phyloP scores from a whole-genome alignment of 2,113 vertebrate species.

The Calypte anna region DNA sequence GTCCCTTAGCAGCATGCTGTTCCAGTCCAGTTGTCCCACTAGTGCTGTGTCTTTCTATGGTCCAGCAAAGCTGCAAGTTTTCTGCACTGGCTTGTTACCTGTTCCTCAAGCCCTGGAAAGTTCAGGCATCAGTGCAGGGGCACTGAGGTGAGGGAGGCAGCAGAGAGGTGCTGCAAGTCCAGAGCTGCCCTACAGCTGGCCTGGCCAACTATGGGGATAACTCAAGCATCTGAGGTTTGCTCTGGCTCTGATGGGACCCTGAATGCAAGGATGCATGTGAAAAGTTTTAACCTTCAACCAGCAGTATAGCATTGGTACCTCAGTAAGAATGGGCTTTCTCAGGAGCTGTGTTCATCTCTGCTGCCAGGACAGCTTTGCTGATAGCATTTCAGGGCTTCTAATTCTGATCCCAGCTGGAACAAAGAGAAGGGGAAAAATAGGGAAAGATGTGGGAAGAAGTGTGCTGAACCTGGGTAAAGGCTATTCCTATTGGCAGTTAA shows the following conservation, averaged over 20 bases:
- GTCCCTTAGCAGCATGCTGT: too few relatives aligned
- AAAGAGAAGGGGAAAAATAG: not conserved
- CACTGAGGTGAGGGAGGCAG: rapidly evolving
- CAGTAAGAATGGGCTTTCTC: not conserved
- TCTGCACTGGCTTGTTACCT: not conserved
- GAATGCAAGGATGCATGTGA: not conserved
- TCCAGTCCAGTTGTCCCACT: rapidly evolving
- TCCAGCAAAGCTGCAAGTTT: not conserved
- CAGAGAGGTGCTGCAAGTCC: rapidly evolving
- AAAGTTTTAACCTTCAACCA: rapidly evolving
- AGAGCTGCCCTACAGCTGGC: not conserved
- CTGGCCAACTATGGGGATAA: not conserved
- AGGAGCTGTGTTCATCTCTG: not conserved
- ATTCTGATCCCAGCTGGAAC: not conserved
- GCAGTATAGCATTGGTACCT: too few relatives aligned
- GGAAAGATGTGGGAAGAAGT: not conserved
- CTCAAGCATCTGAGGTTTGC: not conserved
- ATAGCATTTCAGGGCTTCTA: not conserved
- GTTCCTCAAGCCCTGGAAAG: not conserved
- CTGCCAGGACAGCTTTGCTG: not conserved
- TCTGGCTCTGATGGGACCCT: not conserved
- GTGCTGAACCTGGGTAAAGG: not conserved
- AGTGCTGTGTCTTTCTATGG: not conserved
- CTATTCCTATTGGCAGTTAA: rapidly evolving
- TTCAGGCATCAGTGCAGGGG: not conserved